Percentiles rank a stretch among this genome's conserved stretches.
phyloP scores from a whole-genome alignment of 2,888 invertebrate species.

The Blastobasis lacticolella region DNA sequence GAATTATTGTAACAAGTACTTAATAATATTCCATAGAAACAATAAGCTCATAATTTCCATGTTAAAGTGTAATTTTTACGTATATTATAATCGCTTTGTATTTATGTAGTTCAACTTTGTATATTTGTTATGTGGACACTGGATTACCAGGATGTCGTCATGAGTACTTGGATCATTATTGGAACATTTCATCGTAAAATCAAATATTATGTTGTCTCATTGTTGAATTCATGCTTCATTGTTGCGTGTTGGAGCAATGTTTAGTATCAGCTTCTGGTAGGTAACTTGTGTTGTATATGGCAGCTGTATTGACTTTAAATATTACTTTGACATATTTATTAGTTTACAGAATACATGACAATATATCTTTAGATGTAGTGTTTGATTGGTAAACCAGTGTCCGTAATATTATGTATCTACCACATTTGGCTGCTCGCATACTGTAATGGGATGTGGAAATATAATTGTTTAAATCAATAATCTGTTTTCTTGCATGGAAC shows the following conservation, averaged over 20 bases:
- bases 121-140: slow-evolving; percentile 33
- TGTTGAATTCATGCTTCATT: too few relatives aligned
- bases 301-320: background rate
- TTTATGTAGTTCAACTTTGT: slow-evolving; percentile 41
- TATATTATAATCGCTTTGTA: slow-evolving; percentile 34
- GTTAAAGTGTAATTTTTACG: background rate
- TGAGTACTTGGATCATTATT: too few relatives aligned
- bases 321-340: background rate
- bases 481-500: slow-evolving; percentile 71
- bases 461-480: slow-evolving; percentile 56
- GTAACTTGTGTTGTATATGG: too few relatives aligned
- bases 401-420: slow-evolving; percentile 17
- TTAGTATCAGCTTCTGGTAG: too few relatives aligned
- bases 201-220: too few relatives aligned
- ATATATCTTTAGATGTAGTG: slow-evolving; percentile 4
- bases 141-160: slow-evolving; percentile 20
- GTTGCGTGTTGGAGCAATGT: too few relatives aligned
- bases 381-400: slow-evolving; percentile 31
- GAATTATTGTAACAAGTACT: too few relatives aligned
- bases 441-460: slow-evolving; percentile 64
- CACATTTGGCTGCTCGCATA: slow-evolving; percentile 39
- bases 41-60: background rate
- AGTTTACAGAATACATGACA: background rate
- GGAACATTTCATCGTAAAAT: too few relatives aligned
- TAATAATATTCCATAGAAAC: background rate